Conservation (phyloP, 2,797 vertebrate species). For the Acanthiza pusilla region DNA sequence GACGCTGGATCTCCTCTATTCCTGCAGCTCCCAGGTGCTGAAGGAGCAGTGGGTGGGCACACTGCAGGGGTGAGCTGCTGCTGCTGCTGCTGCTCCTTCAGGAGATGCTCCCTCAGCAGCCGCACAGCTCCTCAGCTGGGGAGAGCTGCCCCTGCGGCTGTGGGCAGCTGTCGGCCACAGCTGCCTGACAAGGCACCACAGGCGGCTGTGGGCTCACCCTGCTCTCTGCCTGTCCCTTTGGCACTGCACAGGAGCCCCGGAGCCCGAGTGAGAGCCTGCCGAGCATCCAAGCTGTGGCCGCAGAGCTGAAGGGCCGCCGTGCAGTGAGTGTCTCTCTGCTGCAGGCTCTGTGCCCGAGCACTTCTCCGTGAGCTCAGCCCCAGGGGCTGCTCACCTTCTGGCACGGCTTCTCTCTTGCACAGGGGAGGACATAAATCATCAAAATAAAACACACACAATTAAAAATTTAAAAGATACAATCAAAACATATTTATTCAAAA, state of each 20-base stretch:
- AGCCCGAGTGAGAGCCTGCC: not conserved
- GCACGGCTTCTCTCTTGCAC: not conserved
- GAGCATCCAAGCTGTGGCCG: not conserved
- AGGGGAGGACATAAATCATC: not conserved
- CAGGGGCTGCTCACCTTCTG: not conserved
- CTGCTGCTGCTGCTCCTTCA: too few species aligned
- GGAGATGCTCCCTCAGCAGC: not conserved
- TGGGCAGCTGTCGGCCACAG: accelerated
- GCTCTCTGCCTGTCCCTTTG: not conserved
- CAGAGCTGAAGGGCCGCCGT: accelerated
- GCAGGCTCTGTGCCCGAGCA: not conserved
- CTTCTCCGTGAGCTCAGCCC: accelerated
- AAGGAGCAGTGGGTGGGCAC: too few species aligned
- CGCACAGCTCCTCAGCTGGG: not conserved
- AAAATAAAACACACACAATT: too few species aligned
- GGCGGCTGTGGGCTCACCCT: not conserved
- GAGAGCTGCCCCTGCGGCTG: too few species aligned
- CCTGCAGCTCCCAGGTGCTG: not conserved
- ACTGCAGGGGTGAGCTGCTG: not conserved
- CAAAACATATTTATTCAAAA: too few species aligned
- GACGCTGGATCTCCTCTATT: not conserved
- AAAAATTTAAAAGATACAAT: too few species aligned
- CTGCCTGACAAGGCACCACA: not conserved
- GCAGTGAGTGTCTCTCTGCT: not conserved
- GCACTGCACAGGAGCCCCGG: not conserved